A percentile compares a stretch with the other conserved stretches of the same genome.
These are phyloP conservation scores for Bucorvus abyssinicus DNA, from an alignment of 2,797 vertebrate species.

Conservation along the genomic window DNA sequence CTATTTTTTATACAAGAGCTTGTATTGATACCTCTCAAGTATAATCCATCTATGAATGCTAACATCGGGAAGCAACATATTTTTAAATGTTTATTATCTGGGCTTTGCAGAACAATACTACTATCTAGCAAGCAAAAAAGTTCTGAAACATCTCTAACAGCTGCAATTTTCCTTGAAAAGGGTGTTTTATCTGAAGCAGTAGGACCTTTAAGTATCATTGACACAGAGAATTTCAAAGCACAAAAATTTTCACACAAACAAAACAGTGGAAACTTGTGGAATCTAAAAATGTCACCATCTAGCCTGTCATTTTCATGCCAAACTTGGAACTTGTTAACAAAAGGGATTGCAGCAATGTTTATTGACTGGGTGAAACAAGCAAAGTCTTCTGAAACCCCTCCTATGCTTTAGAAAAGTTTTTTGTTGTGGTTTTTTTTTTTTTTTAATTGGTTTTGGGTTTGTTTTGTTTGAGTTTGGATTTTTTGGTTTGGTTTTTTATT, in stretches of 20 bases:
- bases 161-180: not conserved
- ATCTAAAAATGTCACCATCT: not conserved
- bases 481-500: not conserved
- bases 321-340: not conserved
- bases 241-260: not conserved
- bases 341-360: not conserved
- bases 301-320: not conserved
- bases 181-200: not conserved
- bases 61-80: not conserved
- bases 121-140: not conserved
- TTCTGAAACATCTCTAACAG: not conserved
- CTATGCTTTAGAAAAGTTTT: not conserved
- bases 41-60: not conserved
- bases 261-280: not conserved
- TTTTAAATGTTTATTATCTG: not conserved
- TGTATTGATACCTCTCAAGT: not conserved
- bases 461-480: not conserved
- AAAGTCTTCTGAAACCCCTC: not conserved
- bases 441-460: not conserved
- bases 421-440: not conserved
- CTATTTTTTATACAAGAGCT: not conserved
- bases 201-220: not conserved
- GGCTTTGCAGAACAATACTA: not conserved
- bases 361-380: not conserved
- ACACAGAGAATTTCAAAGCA: not conserved